phyloP scores from a whole-genome alignment of 2,888 invertebrate species.

The Dasypogon diadema region DNA sequence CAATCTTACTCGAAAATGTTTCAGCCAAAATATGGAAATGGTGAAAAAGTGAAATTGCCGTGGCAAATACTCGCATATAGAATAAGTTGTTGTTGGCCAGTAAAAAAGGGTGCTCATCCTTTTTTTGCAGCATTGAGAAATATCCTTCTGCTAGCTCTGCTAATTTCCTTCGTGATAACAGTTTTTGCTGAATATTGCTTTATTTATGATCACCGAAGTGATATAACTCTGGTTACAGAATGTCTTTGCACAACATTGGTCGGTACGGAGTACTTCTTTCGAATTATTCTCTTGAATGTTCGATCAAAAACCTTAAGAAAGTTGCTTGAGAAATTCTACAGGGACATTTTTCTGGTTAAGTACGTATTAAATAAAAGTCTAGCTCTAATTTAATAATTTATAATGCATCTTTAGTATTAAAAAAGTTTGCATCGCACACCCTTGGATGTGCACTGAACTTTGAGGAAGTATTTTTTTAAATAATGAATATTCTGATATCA shows the following conservation, averaged over 20 bases:
- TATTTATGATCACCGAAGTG: slow-evolving; percentile 18
- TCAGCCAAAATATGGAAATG: not conserved
- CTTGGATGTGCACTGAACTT: too few relatives aligned
- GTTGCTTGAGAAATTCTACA: slow-evolving; percentile 43
- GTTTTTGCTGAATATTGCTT: slow-evolving; percentile 48
- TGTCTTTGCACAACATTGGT: slow-evolving; percentile 51
- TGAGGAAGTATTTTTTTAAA: too few relatives aligned
- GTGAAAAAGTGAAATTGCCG: not conserved
- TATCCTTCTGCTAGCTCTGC: slow-evolving; percentile 12
- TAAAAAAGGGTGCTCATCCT: slow-evolving; percentile 6
- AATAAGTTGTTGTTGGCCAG: slow-evolving; percentile 39
- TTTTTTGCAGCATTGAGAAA: not conserved
- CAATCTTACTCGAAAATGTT: not conserved
- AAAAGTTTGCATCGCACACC: too few relatives aligned
- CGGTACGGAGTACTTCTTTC: slow-evolving; percentile 35
- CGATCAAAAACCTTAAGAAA: not conserved
- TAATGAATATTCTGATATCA: too few relatives aligned
- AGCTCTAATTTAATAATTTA: too few relatives aligned
- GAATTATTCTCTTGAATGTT: slow-evolving; percentile 45
- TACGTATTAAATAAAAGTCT: too few relatives aligned
- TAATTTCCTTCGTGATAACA: slow-evolving; percentile 22
- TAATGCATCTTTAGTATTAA: too few relatives aligned
- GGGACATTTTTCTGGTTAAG: slow-evolving; percentile 8
- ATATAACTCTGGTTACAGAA: slow-evolving; percentile 41
- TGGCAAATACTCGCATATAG: not conserved